A percentile compares a stretch with the other conserved stretches of the same genome.
These are phyloP conservation scores for Eupsittula cactorum DNA, from an alignment of 2,113 vertebrate genomes.

Conservation along the genomic window DNA sequence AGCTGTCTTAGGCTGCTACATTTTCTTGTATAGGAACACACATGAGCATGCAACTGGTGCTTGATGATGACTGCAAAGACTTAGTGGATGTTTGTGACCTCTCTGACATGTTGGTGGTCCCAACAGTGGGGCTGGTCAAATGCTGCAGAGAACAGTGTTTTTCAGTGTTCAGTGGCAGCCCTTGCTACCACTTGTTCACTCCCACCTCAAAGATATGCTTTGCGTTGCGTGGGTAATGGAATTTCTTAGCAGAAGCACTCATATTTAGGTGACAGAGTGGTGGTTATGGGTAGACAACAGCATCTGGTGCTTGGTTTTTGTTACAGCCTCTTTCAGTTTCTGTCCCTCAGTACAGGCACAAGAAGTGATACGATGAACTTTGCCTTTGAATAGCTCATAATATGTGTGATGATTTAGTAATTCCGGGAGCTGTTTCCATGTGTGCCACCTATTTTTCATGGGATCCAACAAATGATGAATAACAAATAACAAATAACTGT, in stretches of 20 bases:
- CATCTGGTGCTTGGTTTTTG: not conserved
- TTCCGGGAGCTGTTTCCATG: not conserved
- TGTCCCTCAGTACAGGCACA: not conserved
- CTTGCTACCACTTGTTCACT: not conserved
- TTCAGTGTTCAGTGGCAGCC: not conserved
- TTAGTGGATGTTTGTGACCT: not conserved
- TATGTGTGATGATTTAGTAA: accelerated
- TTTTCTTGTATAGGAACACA: not conserved
- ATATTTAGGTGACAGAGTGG: not conserved
- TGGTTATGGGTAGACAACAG: not conserved
- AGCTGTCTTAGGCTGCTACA: not conserved
- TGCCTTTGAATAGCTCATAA: not conserved
- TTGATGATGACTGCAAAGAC: not conserved
- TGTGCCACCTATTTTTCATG: accelerated
- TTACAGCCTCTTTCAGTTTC: not conserved
- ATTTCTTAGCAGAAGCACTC: not conserved
- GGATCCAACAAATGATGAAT: not conserved
- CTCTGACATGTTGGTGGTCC: not conserved
- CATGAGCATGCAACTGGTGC: not conserved
- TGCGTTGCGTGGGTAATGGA: not conserved
- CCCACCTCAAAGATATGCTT: not conserved
- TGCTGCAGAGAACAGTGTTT: not conserved
- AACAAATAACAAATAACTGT: not conserved
- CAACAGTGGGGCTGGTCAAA: not conserved
- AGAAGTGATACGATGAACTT: not conserved